These are phyloP conservation scores for Drosophila stalkeri DNA, from an alignment of 2,888 invertebrate genomes.

Conservation along the genomic window DNA sequence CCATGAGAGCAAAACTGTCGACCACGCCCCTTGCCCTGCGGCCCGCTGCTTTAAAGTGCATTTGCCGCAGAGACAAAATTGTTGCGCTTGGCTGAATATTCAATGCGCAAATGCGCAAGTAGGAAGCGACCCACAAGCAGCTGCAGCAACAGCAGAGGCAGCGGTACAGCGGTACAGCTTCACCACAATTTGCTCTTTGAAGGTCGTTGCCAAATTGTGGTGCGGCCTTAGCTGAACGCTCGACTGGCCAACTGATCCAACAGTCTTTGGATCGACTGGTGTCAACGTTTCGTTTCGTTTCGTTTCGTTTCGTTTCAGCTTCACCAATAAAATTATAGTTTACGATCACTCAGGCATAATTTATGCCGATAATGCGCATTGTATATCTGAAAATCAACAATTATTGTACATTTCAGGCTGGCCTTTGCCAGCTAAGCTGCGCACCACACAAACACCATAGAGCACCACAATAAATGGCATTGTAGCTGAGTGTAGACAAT, in stretches of 20 bases:
- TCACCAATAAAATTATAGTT: conserved; percentile 44
- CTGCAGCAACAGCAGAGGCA: not conserved
- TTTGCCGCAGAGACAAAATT: conserved; percentile 49
- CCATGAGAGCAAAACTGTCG: conserved; percentile 58
- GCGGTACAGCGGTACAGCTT: not conserved
- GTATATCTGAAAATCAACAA: conserved; percentile 44
- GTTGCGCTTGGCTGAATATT: conserved; percentile 72
- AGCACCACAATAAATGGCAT: conserved; percentile 60
- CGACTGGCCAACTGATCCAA: conserved; percentile 55
- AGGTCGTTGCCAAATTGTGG: conserved; percentile 69
- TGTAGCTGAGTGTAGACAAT: conserved; percentile 36
- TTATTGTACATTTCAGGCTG: conserved; percentile 47
- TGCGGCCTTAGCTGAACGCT: conserved; percentile 41
- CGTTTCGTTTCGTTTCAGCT: conserved; percentile 2
- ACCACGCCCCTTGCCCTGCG: not conserved
- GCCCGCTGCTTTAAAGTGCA: conserved; percentile 25
- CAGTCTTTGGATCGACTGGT: conserved; percentile 37
- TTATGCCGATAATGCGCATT: conserved; percentile 62
- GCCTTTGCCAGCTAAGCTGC: conserved; percentile 46
- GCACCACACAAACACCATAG: conserved; percentile 15
- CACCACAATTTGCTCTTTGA: conserved; percentile 14
- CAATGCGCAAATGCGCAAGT: conserved; percentile 67
- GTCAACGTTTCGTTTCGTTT: conserved; percentile 33
- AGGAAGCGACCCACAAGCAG: conserved; percentile 63
- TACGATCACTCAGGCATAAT: conserved; percentile 51